Base-by-base conservation (phyloP, 2,888 invertebrate species). In the Ennomos erosarius region DNA sequence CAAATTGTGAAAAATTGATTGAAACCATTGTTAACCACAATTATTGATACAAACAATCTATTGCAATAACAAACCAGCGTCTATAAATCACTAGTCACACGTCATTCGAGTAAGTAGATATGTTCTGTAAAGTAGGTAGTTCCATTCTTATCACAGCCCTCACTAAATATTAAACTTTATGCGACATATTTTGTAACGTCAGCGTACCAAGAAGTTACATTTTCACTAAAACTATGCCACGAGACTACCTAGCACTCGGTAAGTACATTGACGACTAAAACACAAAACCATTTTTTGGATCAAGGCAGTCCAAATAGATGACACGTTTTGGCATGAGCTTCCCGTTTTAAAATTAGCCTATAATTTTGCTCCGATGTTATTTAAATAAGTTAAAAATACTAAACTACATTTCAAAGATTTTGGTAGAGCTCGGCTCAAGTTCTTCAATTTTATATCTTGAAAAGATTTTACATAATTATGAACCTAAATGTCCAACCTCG, bases 91-190 rank as follows among this genome's bases (percentile, higher is more conserved):
- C 13, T 38, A 57, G 57, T 47, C 57, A 47, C 51, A 57, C 11
- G 33, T 46, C 11, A 36, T 46, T 50, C 40, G 40, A 60, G 47
- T 55, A 51, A 51, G 46, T 60, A 51, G 59, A 60, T 60, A 60
- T 60, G 55, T 43, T 55, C 51, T 50, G 43, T 48, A 37, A 47
- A 50, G 48, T 59, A 54, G 50, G 55, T 60, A 47, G 50, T 51
- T 60, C 47, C 51, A 12, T 55, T 9, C 48, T 54, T 60, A 60
- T 60, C 59, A 60, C 59, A 60, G 59, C 59, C 59, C 55, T 55
- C 46, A 9, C 40, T 50, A 54, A 51, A 43, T 42, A 52, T 53
- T 50, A 53, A 13, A 40, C 37, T 57, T 57, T 51, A 54, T 49
- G 59, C 50, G 54, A 54, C 53, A 42, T 38, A 49, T 33, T 47